Percentiles rank a stretch among this genome's conserved stretches.
phyloP scores from a whole-genome alignment of 2,888 invertebrate genomes.

The Caenorhabditis sp. region DNA sequence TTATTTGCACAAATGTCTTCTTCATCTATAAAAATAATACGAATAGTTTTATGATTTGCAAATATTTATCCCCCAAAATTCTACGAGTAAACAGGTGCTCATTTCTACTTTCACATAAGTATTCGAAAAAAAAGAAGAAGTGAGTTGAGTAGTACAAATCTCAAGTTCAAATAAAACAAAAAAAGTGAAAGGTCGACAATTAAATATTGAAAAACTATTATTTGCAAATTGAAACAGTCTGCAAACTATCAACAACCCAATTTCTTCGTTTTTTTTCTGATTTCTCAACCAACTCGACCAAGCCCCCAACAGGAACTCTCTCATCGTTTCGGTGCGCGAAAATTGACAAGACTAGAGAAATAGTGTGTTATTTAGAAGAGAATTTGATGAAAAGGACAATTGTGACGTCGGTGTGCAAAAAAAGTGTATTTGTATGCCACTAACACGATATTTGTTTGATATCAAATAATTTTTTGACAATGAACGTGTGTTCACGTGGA shows the following conservation, averaged over 20 bases:
- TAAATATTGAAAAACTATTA: no score
- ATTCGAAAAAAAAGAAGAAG: no score
- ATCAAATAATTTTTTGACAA: not conserved
- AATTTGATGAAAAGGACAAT: not conserved
- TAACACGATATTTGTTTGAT: not conserved
- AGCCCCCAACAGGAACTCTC: not conserved
- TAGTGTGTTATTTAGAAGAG: not conserved
- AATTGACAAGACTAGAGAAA: not conserved
- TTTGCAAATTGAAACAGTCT: no score
- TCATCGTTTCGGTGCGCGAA: not conserved
- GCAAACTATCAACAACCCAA: no score
- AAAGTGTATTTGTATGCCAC: not conserved
- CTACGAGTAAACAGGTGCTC: not conserved
- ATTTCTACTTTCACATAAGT: no score
- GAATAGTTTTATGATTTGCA: not conserved
- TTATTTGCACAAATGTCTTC: slow-evolving; percentile 1
- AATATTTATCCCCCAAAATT: not conserved
- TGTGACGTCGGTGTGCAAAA: not conserved
- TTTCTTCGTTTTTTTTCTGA: no score
- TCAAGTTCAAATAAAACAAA: no score
- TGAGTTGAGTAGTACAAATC: no score
- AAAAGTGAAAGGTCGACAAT: no score
- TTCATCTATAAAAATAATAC: not conserved
- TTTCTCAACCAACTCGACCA: not conserved
- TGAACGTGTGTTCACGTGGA: not conserved